A percentile compares a stretch with the other conserved stretches of the same genome.
Evolutionary conservation across 1,140 invertebrate genomes (phyloP).

Genomic region (Leptopilina boulardi): DNA sequence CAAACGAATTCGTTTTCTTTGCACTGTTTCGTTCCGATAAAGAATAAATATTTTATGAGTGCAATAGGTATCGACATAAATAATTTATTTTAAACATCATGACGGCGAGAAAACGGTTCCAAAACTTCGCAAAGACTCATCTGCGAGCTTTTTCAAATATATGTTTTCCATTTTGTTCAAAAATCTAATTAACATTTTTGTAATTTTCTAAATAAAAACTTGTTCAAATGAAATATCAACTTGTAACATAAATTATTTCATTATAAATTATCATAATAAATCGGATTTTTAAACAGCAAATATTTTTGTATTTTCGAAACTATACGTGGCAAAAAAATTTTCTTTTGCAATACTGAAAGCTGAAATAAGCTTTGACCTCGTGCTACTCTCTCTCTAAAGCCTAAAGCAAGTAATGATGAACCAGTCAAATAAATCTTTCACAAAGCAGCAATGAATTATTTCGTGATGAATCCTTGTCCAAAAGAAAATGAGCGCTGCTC

Average conservation of each 20-base stretch:
- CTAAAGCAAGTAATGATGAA: constrained; percentile 21
- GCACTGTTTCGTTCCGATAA: constrained; percentile 38
- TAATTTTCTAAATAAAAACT: too few species aligned
- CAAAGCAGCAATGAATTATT: constrained; percentile 30
- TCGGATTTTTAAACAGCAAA: not conserved
- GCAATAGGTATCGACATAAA: constrained; percentile 55
- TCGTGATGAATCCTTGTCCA: not conserved
- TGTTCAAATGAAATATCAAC: too few species aligned
- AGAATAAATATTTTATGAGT: constrained; percentile 62
- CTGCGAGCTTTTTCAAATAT: not conserved
- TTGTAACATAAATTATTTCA: too few species aligned
- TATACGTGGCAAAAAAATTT: not conserved
- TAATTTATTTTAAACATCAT: constrained; percentile 60
- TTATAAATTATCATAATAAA: too few species aligned
- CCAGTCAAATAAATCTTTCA: constrained; percentile 27
- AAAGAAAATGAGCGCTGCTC: not conserved
- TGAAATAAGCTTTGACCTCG: constrained; percentile 7
- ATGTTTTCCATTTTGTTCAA: not conserved
- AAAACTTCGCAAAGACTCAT: not conserved
- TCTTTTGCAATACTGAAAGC: constrained; percentile 16
- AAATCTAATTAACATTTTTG: too few species aligned
- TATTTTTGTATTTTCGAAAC: not conserved
- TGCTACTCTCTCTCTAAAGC: constrained; percentile 1
- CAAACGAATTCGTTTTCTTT: constrained; percentile 56
- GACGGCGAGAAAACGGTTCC: constrained; percentile 45